These are phyloP conservation scores for Eurystomus glaucurus DNA, from an alignment of 2,797 vertebrate species.

Conservation along the genomic window DNA sequence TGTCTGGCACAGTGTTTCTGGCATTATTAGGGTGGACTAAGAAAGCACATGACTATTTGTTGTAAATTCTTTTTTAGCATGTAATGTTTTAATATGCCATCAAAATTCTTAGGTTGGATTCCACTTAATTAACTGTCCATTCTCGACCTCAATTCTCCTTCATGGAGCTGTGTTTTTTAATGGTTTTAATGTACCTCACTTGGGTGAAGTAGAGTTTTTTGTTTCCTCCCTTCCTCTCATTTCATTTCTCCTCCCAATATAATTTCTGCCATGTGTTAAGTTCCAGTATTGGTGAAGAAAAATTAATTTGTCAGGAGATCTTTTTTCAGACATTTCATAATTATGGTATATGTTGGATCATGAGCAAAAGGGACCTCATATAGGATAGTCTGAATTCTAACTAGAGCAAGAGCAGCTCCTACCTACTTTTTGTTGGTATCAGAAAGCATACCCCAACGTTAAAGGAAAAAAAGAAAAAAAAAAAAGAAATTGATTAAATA, in stretches of 20 bases:
- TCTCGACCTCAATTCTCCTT: background rate
- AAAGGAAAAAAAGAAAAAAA: background rate
- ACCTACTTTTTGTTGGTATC: background rate
- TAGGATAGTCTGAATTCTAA: background rate
- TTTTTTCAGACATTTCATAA: background rate
- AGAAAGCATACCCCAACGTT: background rate
- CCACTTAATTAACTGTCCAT: background rate
- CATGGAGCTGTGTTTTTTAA: background rate
- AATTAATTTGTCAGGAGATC: background rate
- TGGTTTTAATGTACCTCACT: background rate
- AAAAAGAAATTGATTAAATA: background rate
- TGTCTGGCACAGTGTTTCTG: conserved; percentile 8
- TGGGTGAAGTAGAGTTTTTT: background rate
- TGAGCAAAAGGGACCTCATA: background rate
- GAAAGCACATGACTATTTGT: conserved; percentile 22
- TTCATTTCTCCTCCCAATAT: background rate
- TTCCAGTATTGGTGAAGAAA: background rate
- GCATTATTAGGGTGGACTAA: background rate
- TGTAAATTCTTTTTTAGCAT: conserved; percentile 24
- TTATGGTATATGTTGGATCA: background rate
- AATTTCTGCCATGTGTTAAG: background rate
- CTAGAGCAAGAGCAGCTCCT: background rate
- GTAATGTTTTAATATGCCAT: background rate
- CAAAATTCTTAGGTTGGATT: conserved; percentile 12
- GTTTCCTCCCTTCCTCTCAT: background rate